Evolutionary conservation across 2,797 vertebrate genomes (phyloP).

Genomic region (Brotula barbata): DNA sequence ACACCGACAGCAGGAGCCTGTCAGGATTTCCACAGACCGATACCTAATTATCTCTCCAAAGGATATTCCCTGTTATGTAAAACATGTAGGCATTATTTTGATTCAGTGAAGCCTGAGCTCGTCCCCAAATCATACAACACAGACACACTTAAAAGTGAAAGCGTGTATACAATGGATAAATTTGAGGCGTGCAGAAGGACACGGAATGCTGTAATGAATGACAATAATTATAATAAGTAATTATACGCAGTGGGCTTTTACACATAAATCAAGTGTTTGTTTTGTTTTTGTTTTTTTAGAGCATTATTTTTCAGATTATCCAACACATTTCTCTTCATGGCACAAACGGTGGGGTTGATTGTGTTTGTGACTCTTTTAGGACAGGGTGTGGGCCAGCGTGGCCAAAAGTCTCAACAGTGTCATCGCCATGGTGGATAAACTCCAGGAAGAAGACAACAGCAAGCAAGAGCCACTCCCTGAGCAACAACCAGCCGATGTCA

Average conservation of each 20-base stretch:
- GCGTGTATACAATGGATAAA: constrained; percentile 7
- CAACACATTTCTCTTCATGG: neutral
- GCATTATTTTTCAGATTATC: neutral
- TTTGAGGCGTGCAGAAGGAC: constrained; percentile 22
- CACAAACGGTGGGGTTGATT: too few relatives aligned
- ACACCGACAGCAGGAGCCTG: constrained; percentile 59
- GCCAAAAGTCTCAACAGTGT: constrained; percentile 95
- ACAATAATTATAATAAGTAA: too few relatives aligned
- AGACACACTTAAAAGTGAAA: constrained; percentile 15
- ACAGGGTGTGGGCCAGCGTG: constrained; percentile 95
- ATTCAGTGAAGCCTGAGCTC: constrained; percentile 28
- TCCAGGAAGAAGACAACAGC: constrained; percentile 83
- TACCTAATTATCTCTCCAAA: constrained; percentile 62
- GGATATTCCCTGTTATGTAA: constrained; percentile 24
- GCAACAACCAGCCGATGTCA: constrained; percentile 79
- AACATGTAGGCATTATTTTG: constrained; percentile 25
- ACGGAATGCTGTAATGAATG: constrained; percentile 34
- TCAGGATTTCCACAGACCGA: constrained; percentile 45
- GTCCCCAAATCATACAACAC: constrained; percentile 3
- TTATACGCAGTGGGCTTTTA: too few relatives aligned
- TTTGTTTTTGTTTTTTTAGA: neutral
- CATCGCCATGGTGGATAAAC: constrained; percentile 93
- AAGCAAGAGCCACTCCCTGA: constrained; percentile 71
- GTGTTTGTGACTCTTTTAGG: constrained; percentile 80
- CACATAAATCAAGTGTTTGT: neutral